Conservation (phyloP, 1,140 invertebrate species). For the Drosophila arizonae region DNA sequence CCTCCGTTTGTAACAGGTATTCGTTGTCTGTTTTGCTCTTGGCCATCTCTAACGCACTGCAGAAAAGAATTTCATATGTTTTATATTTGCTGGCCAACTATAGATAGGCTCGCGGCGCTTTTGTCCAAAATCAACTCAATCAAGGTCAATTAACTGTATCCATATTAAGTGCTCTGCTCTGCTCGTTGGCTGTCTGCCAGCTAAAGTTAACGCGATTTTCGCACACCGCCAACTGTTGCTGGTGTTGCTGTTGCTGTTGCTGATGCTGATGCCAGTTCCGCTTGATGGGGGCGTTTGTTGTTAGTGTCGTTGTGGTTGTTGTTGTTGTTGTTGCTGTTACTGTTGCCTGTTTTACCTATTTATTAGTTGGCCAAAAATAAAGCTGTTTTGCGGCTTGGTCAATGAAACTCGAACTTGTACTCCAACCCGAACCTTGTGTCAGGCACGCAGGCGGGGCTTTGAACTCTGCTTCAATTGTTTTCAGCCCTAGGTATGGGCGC, state of each 20-base stretch:
- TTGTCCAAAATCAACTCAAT: constrained; percentile 72
- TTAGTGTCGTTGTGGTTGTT: constrained; percentile 5
- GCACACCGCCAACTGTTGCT: constrained; percentile 50
- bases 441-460: constrained; percentile 55
- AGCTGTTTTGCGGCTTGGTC: constrained; percentile 59
- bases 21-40: background rate
- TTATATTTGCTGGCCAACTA: background rate
- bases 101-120: constrained; percentile 11
- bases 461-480: constrained; percentile 54
- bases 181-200: constrained; percentile 36
- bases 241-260: constrained; percentile 30
- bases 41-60: background rate
- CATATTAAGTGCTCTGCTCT: constrained; percentile 65
- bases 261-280: constrained; percentile 60
- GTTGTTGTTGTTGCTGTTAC: constrained; percentile 11
- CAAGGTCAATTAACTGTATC: constrained; percentile 83
- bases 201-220: constrained; percentile 58
- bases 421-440: constrained; percentile 31
- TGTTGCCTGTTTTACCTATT: constrained; percentile 20
- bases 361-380: constrained; percentile 62
- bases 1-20: background rate
- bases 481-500: constrained; percentile 39
- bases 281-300: constrained; percentile 64
- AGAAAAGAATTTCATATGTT: background rate
- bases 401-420: constrained; percentile 64